Evolutionary conservation across 1,140 invertebrate species (phyloP), one percentile per base, ranked within the genome.

Genomic region (Brachionus sp.): DNA sequence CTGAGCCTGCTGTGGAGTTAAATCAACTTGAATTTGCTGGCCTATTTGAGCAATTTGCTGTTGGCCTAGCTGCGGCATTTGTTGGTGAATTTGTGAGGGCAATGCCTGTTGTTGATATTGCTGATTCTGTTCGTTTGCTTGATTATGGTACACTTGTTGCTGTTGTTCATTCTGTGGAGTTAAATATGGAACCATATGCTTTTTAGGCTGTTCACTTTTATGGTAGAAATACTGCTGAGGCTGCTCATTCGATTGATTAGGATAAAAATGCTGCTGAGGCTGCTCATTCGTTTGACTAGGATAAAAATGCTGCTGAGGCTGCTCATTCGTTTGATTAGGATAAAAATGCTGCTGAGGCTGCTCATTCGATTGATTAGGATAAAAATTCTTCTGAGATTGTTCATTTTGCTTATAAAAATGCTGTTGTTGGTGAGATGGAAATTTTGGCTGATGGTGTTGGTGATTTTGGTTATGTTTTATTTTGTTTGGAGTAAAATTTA

Each of bases 1-100:
- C n/a, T 70, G 66, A 70, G 66, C 66, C 16, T 70, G 66, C 7
- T 70, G 35, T 70, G 66, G 66, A 39, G 33, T 37, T 5, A 70
- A 16, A 39, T 70, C 66, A 35, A 70, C 37, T 70, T 70, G 66
- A 42, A 37, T 39, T 70, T 70, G 66, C 16, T 70, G 66, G 3
- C 16, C 37, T 19, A 19, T 35, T 16, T 70, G 66, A 23, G 37
- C 16, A 70, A 70, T 19, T 1, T 70, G 66, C 5, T 37, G 33
- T 9, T 37, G 66, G 6, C n/a, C 39, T 39, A 19, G 19, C 16
- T 70, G 66, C 1, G 66, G 29, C 3, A 70, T 42, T 70, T 70
- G 66, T 39, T 1, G 66, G 12, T 37, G 66, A 16, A 39, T 37
- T 37, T 70, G 66, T 16, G 37, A 19, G 4, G 62, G 12, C 5